Percentiles rank a stretch among this genome's conserved stretches.
These are phyloP conservation scores for Thunnus thynnus DNA, from an alignment of 2,113 vertebrate genomes.

Conservation along the genomic window DNA sequence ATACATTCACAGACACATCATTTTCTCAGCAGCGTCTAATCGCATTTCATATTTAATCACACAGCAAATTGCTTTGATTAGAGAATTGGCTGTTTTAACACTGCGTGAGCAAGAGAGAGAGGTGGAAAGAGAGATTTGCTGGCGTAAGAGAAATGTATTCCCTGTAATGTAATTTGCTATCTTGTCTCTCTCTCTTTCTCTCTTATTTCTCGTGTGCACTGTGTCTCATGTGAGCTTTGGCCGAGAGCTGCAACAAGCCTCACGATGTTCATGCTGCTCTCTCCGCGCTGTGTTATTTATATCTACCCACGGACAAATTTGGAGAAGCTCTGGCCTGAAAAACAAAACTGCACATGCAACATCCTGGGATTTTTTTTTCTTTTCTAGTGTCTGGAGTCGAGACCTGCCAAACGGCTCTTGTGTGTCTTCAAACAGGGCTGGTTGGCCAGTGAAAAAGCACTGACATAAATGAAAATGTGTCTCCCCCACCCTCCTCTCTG, in stretches of 20 bases:
- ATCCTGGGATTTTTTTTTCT: neutral
- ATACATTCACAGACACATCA: constrained; percentile 44
- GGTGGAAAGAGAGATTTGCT: neutral
- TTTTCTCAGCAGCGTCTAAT: constrained; percentile 59
- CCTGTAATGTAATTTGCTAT: constrained; percentile 22
- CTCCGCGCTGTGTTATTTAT: constrained; percentile 43
- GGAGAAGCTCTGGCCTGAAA: constrained; percentile 4
- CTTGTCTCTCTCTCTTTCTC: neutral
- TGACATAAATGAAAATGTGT: constrained; percentile 29
- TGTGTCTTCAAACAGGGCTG: constrained; percentile 11
- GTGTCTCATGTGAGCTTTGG: constrained; percentile 26
- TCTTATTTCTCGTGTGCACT: neutral
- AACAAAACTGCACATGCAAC: constrained; percentile 36
- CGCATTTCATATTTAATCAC: constrained; percentile 60
- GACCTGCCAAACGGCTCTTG: constrained; percentile 6
- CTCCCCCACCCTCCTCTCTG: constrained; percentile 11
- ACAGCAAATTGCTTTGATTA: constrained; percentile 55
- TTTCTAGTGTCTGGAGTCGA: neutral
- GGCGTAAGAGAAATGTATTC: constrained; percentile 14
- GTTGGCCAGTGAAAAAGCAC: constrained; percentile 15
- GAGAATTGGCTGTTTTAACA: constrained; percentile 55
- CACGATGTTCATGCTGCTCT: neutral
- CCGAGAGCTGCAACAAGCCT: constrained; percentile 2
- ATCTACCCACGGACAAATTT: constrained; percentile 8
- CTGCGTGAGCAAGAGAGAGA: neutral